Percentiles rank a stretch among this genome's conserved stretches.
Conservation (phyloP, 2,113 vertebrate species). For the Malurus cyaneus region DNA sequence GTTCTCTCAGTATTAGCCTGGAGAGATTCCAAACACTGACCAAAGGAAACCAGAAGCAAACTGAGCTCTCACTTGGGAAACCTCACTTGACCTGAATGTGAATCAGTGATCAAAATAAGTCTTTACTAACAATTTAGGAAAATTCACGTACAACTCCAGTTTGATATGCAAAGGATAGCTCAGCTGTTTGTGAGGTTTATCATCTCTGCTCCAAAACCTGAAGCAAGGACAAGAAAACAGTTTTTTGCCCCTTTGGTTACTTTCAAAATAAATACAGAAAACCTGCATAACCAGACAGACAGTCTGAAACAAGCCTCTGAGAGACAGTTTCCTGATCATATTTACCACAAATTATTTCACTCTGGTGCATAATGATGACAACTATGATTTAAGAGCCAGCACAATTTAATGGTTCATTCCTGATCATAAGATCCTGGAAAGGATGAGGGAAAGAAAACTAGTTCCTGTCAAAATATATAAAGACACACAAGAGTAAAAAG, state of each 20-base stretch:
- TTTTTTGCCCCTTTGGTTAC: neutral
- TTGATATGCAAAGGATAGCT: neutral
- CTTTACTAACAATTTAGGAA: neutral
- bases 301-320: neutral
- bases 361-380: neutral
- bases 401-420: neutral
- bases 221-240: neutral
- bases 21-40: neutral
- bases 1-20: neutral
- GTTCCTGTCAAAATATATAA: slow-evolving; percentile 21
- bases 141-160: neutral
- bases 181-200: neutral
- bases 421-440: neutral
- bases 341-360: neutral
- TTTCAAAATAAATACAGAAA: neutral
- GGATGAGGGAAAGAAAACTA: neutral
- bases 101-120: neutral
- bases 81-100: neutral
- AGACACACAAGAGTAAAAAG: neutral
- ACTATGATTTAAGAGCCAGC: neutral
- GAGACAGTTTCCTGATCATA: neutral
- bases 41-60: neutral
- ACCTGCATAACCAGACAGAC: neutral
- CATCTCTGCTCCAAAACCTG: neutral
- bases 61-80: neutral